Evolutionary conservation across 2,113 vertebrate species (phyloP).

Genomic region (Cnemophilus loriae): DNA sequence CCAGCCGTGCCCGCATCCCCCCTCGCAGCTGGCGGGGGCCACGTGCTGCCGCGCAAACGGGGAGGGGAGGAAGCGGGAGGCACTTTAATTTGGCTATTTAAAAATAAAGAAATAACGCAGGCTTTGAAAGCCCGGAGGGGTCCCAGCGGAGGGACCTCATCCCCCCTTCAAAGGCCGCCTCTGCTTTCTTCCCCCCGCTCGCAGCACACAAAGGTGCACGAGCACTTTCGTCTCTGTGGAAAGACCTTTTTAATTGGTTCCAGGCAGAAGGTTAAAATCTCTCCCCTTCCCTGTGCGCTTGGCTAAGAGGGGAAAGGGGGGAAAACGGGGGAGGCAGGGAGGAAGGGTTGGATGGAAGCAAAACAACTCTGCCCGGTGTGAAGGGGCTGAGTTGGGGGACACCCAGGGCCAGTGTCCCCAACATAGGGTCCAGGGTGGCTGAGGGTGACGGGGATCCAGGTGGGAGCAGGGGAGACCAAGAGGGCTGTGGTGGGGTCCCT

Average conservation of each 20-base stretch:
- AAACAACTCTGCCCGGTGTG: fast-evolving
- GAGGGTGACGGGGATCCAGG: background rate
- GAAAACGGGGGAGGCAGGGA: background rate
- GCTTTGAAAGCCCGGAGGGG: constrained; percentile 69
- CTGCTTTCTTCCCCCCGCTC: constrained; percentile 65
- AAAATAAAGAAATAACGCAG: constrained; percentile 63
- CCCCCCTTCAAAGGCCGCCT: constrained; percentile 69
- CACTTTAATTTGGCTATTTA: constrained; percentile 72
- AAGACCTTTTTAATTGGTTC: constrained; percentile 76
- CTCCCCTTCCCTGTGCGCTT: constrained; percentile 21
- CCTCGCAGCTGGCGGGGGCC: background rate
- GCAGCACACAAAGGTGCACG: constrained; percentile 55
- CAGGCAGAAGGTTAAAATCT: constrained; percentile 74
- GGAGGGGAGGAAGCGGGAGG: constrained; percentile 23
- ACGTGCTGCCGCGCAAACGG: background rate
- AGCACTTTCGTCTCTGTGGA: constrained; percentile 65
- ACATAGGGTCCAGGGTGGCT: fast-evolving
- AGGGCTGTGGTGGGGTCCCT: background rate
- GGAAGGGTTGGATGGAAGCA: background rate
- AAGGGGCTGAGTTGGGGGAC: background rate
- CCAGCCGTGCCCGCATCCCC: background rate
- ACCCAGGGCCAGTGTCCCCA: fast-evolving
- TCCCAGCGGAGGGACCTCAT: constrained; percentile 68
- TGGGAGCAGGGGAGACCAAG: fast-evolving
- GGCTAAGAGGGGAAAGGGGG: background rate